These are phyloP conservation scores for Drosophila ironensis DNA, from an alignment of 1,140 invertebrate species.

Conservation along the genomic window DNA sequence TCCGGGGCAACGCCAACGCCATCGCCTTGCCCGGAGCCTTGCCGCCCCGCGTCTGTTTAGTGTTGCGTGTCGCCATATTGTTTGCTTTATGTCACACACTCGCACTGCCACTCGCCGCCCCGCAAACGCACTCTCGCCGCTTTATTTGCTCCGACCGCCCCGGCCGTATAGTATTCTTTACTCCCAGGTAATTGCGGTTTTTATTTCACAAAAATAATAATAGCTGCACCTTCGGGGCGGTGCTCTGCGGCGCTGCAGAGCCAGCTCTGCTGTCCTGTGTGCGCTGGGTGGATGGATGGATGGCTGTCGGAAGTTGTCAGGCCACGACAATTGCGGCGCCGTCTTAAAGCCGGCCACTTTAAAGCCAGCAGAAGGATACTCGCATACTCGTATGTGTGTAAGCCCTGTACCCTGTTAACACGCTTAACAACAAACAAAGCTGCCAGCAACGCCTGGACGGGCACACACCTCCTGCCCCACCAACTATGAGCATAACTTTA, in stretches of 20 bases:
- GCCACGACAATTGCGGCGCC: slow-evolving; percentile 4
- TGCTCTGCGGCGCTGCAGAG: not conserved
- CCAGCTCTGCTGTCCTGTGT: not conserved
- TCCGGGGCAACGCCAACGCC: no score
- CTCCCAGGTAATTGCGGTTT: slow-evolving; percentile 79
- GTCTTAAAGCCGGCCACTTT: slow-evolving; percentile 59
- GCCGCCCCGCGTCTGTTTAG: slow-evolving; percentile 56
- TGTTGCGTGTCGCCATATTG: slow-evolving; percentile 79
- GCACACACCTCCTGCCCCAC: slow-evolving; percentile 23
- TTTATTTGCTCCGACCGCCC: slow-evolving; percentile 53
- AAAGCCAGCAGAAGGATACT: slow-evolving; percentile 43
- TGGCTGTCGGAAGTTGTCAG: slow-evolving; percentile 74
- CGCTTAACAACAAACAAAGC: slow-evolving; percentile 77
- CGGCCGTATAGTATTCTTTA: slow-evolving; percentile 68
- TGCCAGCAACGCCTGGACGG: slow-evolving; percentile 46
- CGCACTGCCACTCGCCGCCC: no score
- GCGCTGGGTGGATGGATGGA: slow-evolving; percentile 38
- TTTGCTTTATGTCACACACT: slow-evolving; percentile 75
- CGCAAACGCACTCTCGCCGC: slow-evolving; percentile 41
- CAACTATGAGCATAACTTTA: slow-evolving; percentile 72
- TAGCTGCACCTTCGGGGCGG: slow-evolving; percentile 50
- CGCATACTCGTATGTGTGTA: slow-evolving; percentile 7
- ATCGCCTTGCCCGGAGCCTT: slow-evolving; percentile 4
- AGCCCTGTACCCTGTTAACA: slow-evolving; percentile 65
- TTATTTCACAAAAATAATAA: slow-evolving; percentile 77